phyloP scores from a whole-genome alignment of 1,140 invertebrate genomes.

The Hormaphis cornu region DNA sequence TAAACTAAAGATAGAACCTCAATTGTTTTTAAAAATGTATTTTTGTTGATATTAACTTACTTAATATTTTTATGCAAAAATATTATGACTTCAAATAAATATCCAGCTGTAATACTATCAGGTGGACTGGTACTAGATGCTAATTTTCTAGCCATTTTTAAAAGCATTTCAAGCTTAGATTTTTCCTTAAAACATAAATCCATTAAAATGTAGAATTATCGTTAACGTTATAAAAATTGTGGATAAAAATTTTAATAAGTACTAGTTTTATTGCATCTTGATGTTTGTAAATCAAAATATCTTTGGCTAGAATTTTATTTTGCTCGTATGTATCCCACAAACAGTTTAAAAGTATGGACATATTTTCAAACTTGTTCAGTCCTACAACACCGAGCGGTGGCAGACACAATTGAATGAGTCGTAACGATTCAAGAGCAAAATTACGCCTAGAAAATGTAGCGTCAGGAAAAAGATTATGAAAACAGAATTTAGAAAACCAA shows the following conservation, averaged over 20 bases:
- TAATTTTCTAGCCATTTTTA: slow-evolving; percentile 45
- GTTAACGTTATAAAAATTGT: not conserved
- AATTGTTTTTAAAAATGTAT: too few relatives aligned
- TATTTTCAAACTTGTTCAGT: slow-evolving; percentile 1
- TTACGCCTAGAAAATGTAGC: slow-evolving; percentile 61
- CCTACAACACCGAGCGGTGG: slow-evolving; percentile 33
- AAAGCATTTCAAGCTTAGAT: not conserved
- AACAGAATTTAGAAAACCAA: slow-evolving; percentile 47
- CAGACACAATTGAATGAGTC: slow-evolving; percentile 35
- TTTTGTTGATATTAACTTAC: too few relatives aligned
- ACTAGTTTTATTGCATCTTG: slow-evolving; percentile 5
- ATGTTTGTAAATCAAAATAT: slow-evolving; percentile 44
- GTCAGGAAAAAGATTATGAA: slow-evolving; percentile 52
- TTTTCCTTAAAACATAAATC: not conserved
- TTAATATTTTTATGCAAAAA: not conserved
- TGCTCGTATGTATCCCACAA: slow-evolving; percentile 64
- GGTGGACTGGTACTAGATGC: slow-evolving; percentile 63
- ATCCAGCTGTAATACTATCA: slow-evolving; percentile 68
- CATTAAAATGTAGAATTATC: not conserved
- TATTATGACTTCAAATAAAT: slow-evolving; percentile 52
- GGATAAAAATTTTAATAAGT: not conserved
- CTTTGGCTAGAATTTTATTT: slow-evolving; percentile 59
- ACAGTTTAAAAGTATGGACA: slow-evolving; percentile 36
- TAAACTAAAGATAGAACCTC: too few relatives aligned
- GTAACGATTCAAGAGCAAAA: slow-evolving; percentile 52